Percentiles rank a stretch among this genome's conserved stretches.
Conservation (phyloP, 2,113 vertebrate species). For the Python bivittatus region DNA sequence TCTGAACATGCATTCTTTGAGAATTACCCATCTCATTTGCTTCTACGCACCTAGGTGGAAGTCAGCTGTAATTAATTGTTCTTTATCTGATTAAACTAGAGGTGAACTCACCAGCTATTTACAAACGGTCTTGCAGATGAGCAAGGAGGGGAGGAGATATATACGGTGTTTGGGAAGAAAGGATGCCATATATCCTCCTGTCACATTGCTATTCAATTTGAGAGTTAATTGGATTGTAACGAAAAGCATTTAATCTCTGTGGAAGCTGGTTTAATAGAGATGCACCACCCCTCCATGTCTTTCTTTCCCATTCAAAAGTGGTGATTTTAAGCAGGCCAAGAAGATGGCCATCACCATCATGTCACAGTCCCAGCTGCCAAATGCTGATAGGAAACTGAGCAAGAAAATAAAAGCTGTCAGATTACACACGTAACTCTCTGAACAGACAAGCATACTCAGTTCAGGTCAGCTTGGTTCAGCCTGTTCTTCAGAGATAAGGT, state of each 20-base stretch:
- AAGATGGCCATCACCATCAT: neutral
- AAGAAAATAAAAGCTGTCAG: conserved; percentile 52
- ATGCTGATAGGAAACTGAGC: conserved; percentile 33
- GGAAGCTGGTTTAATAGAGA: conserved; percentile 43
- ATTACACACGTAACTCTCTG: conserved; percentile 26
- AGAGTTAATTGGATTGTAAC: conserved; percentile 71
- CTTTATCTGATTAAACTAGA: conserved; percentile 73
- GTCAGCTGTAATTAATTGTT: conserved; percentile 29
- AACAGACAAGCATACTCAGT: neutral
- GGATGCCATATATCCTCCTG: neutral
- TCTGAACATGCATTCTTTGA: fast-evolving
- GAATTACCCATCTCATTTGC: fast-evolving
- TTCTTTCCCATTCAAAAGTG: neutral
- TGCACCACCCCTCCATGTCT: neutral
- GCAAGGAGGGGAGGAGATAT: conserved; percentile 1
- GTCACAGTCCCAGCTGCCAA: conserved; percentile 27
- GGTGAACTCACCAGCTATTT: conserved; percentile 59
- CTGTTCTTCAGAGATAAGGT: conserved; percentile 60
- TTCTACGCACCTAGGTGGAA: neutral
- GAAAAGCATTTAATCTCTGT: conserved; percentile 66
- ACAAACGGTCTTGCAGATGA: conserved; percentile 16
- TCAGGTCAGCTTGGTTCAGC: fast-evolving
- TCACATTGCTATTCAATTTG: conserved; percentile 53
- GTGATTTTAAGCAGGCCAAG: neutral
- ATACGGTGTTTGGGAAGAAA: neutral